Evolutionary conservation across 2,113 vertebrate species (phyloP), one percentile per base, ranked within the genome.

Genomic region (Neogale vison): DNA sequence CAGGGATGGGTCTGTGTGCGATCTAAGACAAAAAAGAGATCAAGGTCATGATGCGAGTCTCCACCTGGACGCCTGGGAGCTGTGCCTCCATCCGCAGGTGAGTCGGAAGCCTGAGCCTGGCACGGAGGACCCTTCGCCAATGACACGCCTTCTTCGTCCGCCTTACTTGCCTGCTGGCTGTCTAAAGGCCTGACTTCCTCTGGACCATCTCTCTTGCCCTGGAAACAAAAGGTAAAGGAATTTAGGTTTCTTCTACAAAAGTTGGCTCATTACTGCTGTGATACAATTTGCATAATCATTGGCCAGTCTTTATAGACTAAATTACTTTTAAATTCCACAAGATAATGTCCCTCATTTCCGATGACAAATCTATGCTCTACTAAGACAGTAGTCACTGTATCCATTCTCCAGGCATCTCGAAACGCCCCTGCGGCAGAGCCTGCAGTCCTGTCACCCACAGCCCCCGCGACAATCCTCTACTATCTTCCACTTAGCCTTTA

Each of bases 11-110:
- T 47, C 69, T 9, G 11, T 34, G 2, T 26, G 45, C 2, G 50
- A 59, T 84, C 42, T 39, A 36, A 90, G 47, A 74, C 36, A 34
- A 84, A 34, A 84, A 88, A 71, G 52, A 81, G 52, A 52, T 50
- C 71, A 95, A 95, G 14, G 85, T 76, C 96, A 45, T 1, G 26
- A 57, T 55, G 63, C 88, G 23, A 0, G 29, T 84, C 39, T 96
- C 96, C 96, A 99, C 99, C 99, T 98, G 97, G 31, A 94, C 82
- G 95, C 61, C 20, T 71, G 89, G 83, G 20, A 93, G 97, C 61
- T 96, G 90, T 15, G 14, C 42, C 69, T 55, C 77, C 88, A 92
- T 97, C 96, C 85, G 65, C 71, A 95, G 96, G 4, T 4, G 77
- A 71, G n/a, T 96, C 89, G 63, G 92, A 61, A 88, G 31, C 87